A percentile compares a stretch with the other conserved stretches of the same genome.
phyloP scores from a whole-genome alignment of 2,888 invertebrate species.

The Orchesella flavescens region DNA sequence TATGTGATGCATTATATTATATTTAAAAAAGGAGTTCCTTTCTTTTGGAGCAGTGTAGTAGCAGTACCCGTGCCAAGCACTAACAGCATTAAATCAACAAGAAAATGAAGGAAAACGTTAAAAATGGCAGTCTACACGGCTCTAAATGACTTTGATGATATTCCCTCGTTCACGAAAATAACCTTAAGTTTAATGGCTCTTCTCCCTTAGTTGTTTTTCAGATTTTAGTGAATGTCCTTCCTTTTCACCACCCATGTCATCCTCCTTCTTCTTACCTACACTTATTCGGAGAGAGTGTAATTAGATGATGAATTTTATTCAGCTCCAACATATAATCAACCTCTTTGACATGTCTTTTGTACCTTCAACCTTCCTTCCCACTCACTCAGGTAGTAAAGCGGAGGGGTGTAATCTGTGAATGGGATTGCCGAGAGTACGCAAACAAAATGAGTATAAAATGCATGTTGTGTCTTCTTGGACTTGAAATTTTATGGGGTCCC shows the following conservation, averaged over 20 bases:
- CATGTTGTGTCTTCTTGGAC: too few species aligned
- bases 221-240: conserved; percentile 27
- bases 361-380: neutral
- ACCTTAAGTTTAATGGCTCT: conserved; percentile 17
- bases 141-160: neutral
- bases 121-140: too few species aligned
- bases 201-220: neutral
- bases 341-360: conserved; percentile 19
- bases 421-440: conserved; percentile 1
- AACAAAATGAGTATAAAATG: neutral
- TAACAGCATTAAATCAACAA: conserved; percentile 31
- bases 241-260: conserved; percentile 16
- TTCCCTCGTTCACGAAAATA: neutral
- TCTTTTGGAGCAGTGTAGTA: too few species aligned
- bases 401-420: conserved; percentile 16
- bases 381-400: conserved; percentile 4
- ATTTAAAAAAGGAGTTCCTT: neutral
- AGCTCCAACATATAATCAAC: conserved; percentile 25
- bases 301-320: conserved; percentile 46
- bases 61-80: conserved; percentile 32
- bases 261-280: neutral
- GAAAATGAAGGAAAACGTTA: neutral
- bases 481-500: too few species aligned
- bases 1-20: conserved; percentile 21
- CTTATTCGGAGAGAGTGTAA: conserved; percentile 15